Percentiles rank a stretch among this genome's conserved stretches.
These are phyloP conservation scores for Acanthaster planci DNA, from an alignment of 35 echinoderm and acorn worm genomes.

Conservation along the genomic window DNA sequence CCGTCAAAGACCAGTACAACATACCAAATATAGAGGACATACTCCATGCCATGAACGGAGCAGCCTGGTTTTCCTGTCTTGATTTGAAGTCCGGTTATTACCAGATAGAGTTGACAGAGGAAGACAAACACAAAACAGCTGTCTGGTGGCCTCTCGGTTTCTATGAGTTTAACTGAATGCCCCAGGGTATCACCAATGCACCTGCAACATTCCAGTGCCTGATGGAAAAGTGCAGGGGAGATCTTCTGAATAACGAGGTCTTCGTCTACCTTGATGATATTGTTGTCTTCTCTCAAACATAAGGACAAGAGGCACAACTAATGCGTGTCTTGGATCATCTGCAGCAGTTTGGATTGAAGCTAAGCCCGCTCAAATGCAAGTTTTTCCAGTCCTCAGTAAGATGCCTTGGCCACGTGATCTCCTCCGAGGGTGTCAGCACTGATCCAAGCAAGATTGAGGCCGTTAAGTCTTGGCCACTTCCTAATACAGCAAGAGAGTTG, in stretches of 20 bases:
- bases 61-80: no score
- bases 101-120: constrained; percentile 58
- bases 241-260: constrained; percentile 39
- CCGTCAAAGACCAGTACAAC: constrained; percentile 1
- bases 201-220: constrained; percentile 2
- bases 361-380: constrained; percentile 58
- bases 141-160: constrained; percentile 68
- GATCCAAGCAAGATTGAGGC: constrained; percentile 63
- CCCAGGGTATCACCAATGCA: constrained; percentile 47
- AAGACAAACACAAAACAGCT: constrained; percentile 68
- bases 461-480: constrained; percentile 56
- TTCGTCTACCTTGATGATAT: constrained; percentile 70
- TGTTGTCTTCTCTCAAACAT: constrained; percentile 50
- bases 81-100: constrained; percentile 47
- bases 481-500: no score
- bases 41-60: constrained; percentile 13
- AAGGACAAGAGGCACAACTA: constrained; percentile 47
- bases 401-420: constrained; percentile 79
- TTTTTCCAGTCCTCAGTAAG: constrained; percentile 56
- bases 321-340: constrained; percentile 38
- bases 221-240: constrained; percentile 73
- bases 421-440: constrained; percentile 43
- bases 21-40: constrained; percentile 35
- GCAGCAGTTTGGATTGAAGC: constrained; percentile 54
- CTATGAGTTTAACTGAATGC: constrained; percentile 73